These are phyloP conservation scores for Microtus montanus DNA, from an alignment of 2,113 vertebrate genomes.

Conservation along the genomic window DNA sequence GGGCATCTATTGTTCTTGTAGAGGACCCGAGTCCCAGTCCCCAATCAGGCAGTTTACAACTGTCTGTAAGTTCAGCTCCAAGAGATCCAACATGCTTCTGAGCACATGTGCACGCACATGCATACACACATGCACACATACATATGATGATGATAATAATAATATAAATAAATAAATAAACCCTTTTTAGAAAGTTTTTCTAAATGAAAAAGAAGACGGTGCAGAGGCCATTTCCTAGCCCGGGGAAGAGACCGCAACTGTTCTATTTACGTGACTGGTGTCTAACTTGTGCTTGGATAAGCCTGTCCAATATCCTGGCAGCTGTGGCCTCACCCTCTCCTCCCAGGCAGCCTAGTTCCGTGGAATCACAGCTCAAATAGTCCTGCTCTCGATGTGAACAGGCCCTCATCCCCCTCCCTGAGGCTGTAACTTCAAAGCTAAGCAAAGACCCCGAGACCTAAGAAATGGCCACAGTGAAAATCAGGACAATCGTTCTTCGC, in stretches of 20 bases:
- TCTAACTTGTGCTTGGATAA: slow-evolving; percentile 32
- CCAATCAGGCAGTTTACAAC: not conserved
- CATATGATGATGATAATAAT: not conserved
- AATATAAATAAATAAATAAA: not conserved
- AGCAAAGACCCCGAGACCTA: slow-evolving; percentile 60
- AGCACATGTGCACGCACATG: not conserved
- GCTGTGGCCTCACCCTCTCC: slow-evolving; percentile 22
- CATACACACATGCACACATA: not conserved
- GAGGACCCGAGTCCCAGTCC: not conserved
- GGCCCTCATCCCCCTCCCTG: not conserved
- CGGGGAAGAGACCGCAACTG: not conserved
- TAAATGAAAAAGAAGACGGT: not conserved
- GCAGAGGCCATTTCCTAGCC: too few relatives aligned
- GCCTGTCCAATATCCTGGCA: not conserved
- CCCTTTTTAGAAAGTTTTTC: not conserved
- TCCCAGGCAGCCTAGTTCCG: not conserved
- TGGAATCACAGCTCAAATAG: slow-evolving; percentile 2
- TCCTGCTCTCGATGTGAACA: not conserved
- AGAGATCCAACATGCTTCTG: not conserved
- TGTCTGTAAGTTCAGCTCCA: not conserved
- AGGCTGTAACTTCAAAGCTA: slow-evolving; percentile 66
- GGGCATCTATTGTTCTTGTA: not conserved
- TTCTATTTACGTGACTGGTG: not conserved
- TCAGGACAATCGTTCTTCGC: slow-evolving; percentile 29
- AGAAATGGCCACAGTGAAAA: slow-evolving; percentile 39